Base-by-base conservation (phyloP, 2,113 vertebrate species). In the Ictalurus furcatus region DNA sequence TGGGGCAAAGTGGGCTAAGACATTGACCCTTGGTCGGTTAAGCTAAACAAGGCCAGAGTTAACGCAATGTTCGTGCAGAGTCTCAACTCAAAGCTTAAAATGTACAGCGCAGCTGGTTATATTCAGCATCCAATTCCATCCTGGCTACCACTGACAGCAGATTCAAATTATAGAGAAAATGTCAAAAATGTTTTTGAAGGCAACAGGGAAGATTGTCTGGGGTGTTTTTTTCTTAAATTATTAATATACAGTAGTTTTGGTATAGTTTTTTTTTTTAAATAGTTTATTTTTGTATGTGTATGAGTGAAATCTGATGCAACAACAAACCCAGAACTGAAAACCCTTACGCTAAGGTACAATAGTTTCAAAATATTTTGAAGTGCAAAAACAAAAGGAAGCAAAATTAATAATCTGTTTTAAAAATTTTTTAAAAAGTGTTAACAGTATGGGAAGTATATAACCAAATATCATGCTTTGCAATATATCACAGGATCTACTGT, bases 11-110 rank as follows among this genome's bases (percentile, higher is more conserved):
- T 85, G 81, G 83, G 67, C 76, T 82, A 84, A 90, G 90, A 92
- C 84, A 88, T 88, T 91, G 91, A 92, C 91, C 92, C 63, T 74
- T 85, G 84, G 84, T 88, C 84, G 76, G 84, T 79, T 80, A 65
- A 86, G 76, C 83, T 76, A 87, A 87, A 89, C 89, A 90, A 86
- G 84, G 37, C 76, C 67, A 28, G 63, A 23, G 44, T 74, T 91
- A 82, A 80, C 85, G 69, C 52, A 69, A 13, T 84, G 30, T 85
- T 83, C 81, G 0, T 19, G 25, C 54, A 59, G 19, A n/a, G 71
- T 58, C 28, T 81, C 82, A 81, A 52, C 67, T 58, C 59, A 65
- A 65, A 87, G 40, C 71, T 23, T 21, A 30, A 48, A 52, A 85
- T 85, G 37, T 89, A 86, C 84, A 89, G 88, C 71, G 52, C 83